Evolutionary conservation across 2,797 vertebrate species (phyloP), one percentile per base, ranked within the genome.

Genomic region (Anabacerthia variegaticeps): DNA sequence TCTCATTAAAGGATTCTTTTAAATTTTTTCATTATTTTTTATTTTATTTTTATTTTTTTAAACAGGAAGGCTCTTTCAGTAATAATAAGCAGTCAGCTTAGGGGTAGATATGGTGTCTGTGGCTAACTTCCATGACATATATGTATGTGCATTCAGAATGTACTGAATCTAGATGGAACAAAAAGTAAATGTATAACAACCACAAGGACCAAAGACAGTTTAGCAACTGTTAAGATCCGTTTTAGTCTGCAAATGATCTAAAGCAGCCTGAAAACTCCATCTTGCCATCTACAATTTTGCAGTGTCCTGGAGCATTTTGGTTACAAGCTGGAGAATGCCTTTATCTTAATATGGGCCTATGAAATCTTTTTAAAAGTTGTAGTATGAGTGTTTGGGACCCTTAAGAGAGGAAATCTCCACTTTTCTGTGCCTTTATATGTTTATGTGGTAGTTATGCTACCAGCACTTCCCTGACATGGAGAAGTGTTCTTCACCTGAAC

Each of bases 401-500:
- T 28, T 81, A 23, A 10, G 21, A 71, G 39, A 62, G 5, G 5
- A 4, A n/a, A 10, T 54, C 13, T 89, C 4, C 13, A 23, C 12
- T 30, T 68, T 71, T 76, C 36, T 62, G 2, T 79, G 43, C 5
- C n/a, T 74, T 62, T 80, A 8, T 32, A 17, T 10, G 12, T 34
- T 14, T n/a, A 5, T 0, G 1, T 51, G 10, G 46, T 76, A 34
- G 22, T n/a, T 55, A 21, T 1, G 7, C 14, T 65, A 12, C 16
- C 28, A 43, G 12, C 18, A 48, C 22, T 74, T 90, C 15, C 24
- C n/a, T 44, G 44, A 28, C 21, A 28, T 0, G 3, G 28, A 34
- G 27, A 27, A 74, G 39, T 17, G 1, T 39, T 89, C 39, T 88
- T 62, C 37, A 18, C 28, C 81, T 87, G 41, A 46, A 43, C 8